phyloP scores from a whole-genome alignment of 2,888 invertebrate species.

The Xylota segnis region DNA sequence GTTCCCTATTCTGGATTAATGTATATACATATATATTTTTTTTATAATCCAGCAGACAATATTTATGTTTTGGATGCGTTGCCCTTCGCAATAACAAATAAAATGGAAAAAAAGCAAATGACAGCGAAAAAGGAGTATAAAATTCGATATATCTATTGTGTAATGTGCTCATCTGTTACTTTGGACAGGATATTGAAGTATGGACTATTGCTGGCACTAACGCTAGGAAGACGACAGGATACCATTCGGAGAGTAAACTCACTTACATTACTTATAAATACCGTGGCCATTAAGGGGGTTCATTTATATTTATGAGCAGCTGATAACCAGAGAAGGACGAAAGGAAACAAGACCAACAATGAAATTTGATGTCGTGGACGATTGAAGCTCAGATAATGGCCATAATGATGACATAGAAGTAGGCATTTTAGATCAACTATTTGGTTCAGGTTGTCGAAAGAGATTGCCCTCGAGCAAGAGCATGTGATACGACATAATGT shows the following conservation, averaged over 20 bases:
- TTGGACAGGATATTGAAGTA: slow-evolving; percentile 39
- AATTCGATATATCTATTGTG: slow-evolving; percentile 28
- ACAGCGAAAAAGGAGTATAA: slow-evolving; percentile 15
- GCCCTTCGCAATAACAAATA: slow-evolving; percentile 50
- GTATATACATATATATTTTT: slow-evolving; percentile 57
- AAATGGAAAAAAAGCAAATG: slow-evolving; percentile 29
- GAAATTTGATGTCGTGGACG: slow-evolving; percentile 32
- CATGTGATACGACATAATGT: background rate
- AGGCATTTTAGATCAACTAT: slow-evolving; percentile 1
- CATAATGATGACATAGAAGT: slow-evolving; percentile 28
- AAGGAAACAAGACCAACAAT: slow-evolving; percentile 9
- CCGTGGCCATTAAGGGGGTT: slow-evolving; percentile 41
- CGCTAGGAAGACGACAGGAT: slow-evolving; percentile 4
- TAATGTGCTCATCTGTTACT: slow-evolving; percentile 44
- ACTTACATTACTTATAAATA: slow-evolving; percentile 48
- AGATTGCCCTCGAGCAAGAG: background rate
- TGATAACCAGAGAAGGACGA: slow-evolving; percentile 8
- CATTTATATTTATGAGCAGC: slow-evolving; percentile 49
- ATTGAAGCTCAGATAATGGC: slow-evolving; percentile 19
- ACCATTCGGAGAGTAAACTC: slow-evolving; percentile 29
- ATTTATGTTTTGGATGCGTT: slow-evolving; percentile 59
- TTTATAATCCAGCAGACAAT: slow-evolving; percentile 59
- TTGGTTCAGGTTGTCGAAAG: background rate
- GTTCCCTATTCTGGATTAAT: slow-evolving; percentile 49
- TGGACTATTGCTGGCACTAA: slow-evolving; percentile 6